phyloP scores from a whole-genome alignment of 2,888 invertebrate genomes.

The Trimorus sp. region DNA sequence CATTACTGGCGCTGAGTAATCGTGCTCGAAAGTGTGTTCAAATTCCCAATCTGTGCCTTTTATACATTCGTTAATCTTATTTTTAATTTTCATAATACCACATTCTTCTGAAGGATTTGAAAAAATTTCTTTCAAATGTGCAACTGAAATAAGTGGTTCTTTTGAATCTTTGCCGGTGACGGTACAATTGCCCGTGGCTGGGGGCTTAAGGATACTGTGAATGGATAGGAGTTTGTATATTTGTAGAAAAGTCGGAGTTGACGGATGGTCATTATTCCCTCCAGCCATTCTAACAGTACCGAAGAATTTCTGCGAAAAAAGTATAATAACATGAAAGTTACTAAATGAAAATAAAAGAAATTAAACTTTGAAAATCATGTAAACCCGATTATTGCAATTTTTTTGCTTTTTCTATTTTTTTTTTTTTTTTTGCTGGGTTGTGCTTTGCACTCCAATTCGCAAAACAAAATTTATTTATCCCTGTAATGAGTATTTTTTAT shows the following conservation, averaged over 20 bases:
- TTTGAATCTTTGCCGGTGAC: background rate
- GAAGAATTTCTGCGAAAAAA: slow-evolving; percentile 15
- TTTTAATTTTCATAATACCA: slow-evolving; percentile 1
- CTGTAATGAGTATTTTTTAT: too few relatives aligned
- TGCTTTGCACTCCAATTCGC: too few relatives aligned
- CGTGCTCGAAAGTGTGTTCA: background rate
- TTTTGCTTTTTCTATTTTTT: too few relatives aligned
- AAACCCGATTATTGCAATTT: too few relatives aligned
- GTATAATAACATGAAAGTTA: too few relatives aligned
- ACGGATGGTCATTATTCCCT: slow-evolving; percentile 21
- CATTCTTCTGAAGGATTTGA: background rate
- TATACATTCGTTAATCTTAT: background rate
- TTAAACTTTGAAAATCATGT: too few relatives aligned
- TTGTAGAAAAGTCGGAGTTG: too few relatives aligned
- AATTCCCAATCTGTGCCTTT: background rate
- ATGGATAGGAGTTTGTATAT: background rate
- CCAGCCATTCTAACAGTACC: slow-evolving; percentile 9
- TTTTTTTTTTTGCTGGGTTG: too few relatives aligned
- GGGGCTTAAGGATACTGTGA: background rate
- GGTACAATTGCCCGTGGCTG: slow-evolving; percentile 6
- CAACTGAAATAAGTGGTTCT: slow-evolving; percentile 8
- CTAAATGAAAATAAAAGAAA: too few relatives aligned
- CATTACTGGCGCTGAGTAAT: background rate
- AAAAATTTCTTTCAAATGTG: background rate
- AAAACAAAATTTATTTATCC: too few relatives aligned